Evolutionary conservation across 2,113 vertebrate species (phyloP).

Genomic region (Nannospalax galili): DNA sequence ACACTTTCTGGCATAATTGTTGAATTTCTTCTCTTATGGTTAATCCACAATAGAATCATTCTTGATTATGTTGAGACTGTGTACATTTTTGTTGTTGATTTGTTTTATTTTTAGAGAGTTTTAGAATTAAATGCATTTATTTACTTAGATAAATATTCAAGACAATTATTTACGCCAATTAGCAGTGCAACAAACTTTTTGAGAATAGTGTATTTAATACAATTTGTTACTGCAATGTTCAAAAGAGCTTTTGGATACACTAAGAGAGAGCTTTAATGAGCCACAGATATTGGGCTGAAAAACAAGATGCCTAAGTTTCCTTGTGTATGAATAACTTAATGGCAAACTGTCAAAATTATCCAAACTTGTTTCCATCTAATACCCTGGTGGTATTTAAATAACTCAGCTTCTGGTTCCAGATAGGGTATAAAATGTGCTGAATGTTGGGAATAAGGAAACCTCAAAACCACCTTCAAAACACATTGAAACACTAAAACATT

Average conservation of each 20-base stretch:
- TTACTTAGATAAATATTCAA: slow-evolving; percentile 35
- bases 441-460: slow-evolving; percentile 67
- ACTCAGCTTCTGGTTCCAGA: slow-evolving; percentile 62
- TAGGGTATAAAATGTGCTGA: slow-evolving; percentile 63
- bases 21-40: slow-evolving; percentile 36
- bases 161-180: neutral
- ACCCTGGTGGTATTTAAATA: slow-evolving; percentile 68
- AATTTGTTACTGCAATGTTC: neutral
- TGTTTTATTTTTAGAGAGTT: neutral
- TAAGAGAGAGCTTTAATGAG: neutral
- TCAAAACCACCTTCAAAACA: slow-evolving; percentile 75
- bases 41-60: too few relatives aligned
- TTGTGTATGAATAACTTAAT: slow-evolving; percentile 57
- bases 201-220: neutral
- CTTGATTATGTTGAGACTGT: neutral
- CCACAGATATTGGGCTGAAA: neutral
- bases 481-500: slow-evolving; percentile 71
- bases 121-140: neutral
- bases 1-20: neutral
- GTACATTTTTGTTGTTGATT: neutral
- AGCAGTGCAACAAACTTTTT: neutral
- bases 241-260: neutral
- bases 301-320: slow-evolving; percentile 6
- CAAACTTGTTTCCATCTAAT: slow-evolving; percentile 59
- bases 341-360: slow-evolving; percentile 66